Percentiles rank a stretch among this genome's conserved stretches.
Evolutionary conservation across 2,113 vertebrate genomes (phyloP).

Genomic region (Plecotus auritus): DNA sequence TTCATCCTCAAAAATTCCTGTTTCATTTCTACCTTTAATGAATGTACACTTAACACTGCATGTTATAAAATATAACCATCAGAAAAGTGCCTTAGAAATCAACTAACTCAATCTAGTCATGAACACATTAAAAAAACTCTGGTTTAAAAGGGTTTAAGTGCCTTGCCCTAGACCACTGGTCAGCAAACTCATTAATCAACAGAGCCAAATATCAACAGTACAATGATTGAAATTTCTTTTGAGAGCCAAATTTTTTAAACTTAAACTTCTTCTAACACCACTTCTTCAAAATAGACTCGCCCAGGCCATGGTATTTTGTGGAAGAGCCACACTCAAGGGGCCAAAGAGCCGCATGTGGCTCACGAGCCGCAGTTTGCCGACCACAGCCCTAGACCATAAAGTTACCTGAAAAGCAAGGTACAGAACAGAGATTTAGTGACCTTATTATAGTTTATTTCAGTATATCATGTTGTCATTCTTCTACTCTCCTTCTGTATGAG

Average conservation of each 20-base stretch:
- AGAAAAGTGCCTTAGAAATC: background rate
- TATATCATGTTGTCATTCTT: background rate
- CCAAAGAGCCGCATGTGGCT: no score
- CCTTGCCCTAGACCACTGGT: background rate
- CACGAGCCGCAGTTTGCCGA: no score
- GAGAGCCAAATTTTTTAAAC: no score
- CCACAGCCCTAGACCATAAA: background rate
- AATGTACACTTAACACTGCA: background rate
- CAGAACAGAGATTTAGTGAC: background rate
- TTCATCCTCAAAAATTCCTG: no score
- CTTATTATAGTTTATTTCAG: background rate
- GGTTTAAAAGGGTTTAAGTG: background rate
- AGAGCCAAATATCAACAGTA: no score
- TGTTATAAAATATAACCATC: background rate
- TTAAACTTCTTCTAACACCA: no score
- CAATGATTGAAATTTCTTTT: no score
- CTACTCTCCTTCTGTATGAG: background rate
- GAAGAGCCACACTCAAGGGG: no score
- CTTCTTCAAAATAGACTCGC: no score
- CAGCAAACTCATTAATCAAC: no score
- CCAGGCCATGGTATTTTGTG: no score
- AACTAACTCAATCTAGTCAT: background rate
- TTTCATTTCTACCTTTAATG: background rate
- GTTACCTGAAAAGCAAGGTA: background rate
- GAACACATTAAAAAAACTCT: background rate